A percentile compares a stretch with the other conserved stretches of the same genome.
Conservation (phyloP, 2,888 invertebrate genomes). For the Glyphotaelius pellucidus region DNA sequence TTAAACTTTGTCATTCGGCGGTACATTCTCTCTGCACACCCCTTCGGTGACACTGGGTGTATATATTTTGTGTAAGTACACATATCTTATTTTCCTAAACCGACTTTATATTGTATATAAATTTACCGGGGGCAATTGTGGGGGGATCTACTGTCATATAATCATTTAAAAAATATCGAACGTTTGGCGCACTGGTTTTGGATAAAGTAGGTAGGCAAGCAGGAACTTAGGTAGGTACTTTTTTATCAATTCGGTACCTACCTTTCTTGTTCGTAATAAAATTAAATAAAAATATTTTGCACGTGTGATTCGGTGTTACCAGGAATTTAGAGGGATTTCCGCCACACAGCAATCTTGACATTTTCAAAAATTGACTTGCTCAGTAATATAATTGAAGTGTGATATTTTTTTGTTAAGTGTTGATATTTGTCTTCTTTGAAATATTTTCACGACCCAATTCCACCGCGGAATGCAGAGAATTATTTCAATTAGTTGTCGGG, state of each 20-base stretch:
- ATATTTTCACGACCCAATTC: background rate
- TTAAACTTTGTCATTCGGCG: too few relatives aligned
- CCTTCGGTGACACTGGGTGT: too few relatives aligned
- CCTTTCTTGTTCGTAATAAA: background rate
- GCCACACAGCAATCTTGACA: background rate
- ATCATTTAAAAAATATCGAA: too few relatives aligned
- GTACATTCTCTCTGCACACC: too few relatives aligned
- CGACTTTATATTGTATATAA: too few relatives aligned
- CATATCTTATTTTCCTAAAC: too few relatives aligned
- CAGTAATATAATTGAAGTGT: background rate
- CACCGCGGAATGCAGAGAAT: background rate
- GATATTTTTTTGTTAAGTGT: background rate
- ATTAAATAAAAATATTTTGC: background rate
- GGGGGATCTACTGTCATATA: too few relatives aligned
- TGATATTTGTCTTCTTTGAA: background rate
- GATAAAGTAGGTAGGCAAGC: too few relatives aligned
- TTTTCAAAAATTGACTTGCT: background rate
- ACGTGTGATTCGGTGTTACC: background rate
- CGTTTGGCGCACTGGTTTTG: too few relatives aligned
- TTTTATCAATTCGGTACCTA: background rate
- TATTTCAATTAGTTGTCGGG: conserved; percentile 28
- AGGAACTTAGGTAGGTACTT: too few relatives aligned
- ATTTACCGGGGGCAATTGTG: too few relatives aligned
- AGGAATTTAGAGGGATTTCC: background rate
- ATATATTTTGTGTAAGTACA: too few relatives aligned